Base-by-base conservation (phyloP, 1,140 invertebrate species). In the Drosophila melanica region DNA sequence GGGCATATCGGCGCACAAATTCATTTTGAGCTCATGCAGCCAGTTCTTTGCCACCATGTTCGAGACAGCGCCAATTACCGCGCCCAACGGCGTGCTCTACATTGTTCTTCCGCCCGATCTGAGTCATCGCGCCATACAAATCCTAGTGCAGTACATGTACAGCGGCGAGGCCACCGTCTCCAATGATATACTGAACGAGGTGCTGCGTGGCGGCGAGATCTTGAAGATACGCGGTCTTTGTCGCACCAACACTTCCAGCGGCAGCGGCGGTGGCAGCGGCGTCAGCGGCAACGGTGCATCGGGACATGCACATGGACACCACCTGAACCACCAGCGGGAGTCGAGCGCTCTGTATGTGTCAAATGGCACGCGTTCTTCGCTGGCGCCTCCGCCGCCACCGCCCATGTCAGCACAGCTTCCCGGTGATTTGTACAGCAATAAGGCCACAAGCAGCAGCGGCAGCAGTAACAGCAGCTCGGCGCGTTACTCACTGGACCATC, bases 131-230 rank as follows among this genome's bases (percentile, higher is more conserved):
- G 96, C 96, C 2, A 92, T 97, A 59, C 96, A 96, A 90, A 96
- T 96, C 55, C 93, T 97, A 1, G 95, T 97, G n/a, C 95, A 96
- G 82, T 97, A 97, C 86, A 97, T 97, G 96, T 97, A 97, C 92
- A 96, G 94, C 91, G 96, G 96, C 3, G 96, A 97, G 92, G 96
- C 96, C 27, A 97, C 96, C 16, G 96, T 97, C 7, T 96, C 95
- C 60, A 96, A 97, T 91, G 96, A 96, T 85, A 95, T 97, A 27
- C 87, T 97, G 47, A 95, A 96, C 77, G 95, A 94, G 59, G 96
- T 97, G 1, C 80, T 97, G 42, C 95, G 95, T 89, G 96, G 96
- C 0, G 96, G 96, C 0, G 96, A 97, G 82, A 94, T 96, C 6
- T 84, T 97, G 0, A 95, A 96, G 81, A 95, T 97, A 9, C 94